Base-by-base conservation (phyloP, 2,113 vertebrate genomes). In the Pseudorasbora parva region DNA sequence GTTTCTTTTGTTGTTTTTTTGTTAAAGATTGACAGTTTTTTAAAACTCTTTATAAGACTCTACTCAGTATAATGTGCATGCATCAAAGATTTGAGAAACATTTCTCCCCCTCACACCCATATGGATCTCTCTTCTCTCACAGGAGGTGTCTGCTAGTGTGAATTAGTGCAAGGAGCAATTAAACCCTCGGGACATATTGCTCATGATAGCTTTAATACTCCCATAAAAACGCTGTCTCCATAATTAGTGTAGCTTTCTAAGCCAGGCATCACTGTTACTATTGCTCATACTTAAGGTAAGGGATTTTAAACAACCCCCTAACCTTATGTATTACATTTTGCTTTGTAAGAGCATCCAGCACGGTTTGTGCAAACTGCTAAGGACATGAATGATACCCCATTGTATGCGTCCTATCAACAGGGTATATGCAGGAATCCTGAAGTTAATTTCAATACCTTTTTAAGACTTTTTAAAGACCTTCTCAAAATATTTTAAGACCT, bases 131-230 rank as follows among this genome's bases (percentile, higher is more conserved):
- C 10, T 57, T 82, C 23, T 72, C 54, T 81, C 49, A 43, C 66
- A 71, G 41, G 59, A 64, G 62, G 43, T 30, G 66, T 25, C 30
- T 57, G 14, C 10, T 25, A 56, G 64, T 21, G 1, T 81, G n/a
- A 81, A 73, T 72, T 82, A 82, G 3, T 45, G 15, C 68, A 72
- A 25, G 33, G 25, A 57, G 23, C 66, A 72, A 59, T 71, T 71
- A 82, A 82, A 72, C 66, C 49, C 51, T 82, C 6, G 5, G 51
- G 49, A 72, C 33, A 45, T 72, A 72, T 27, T 72, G 51, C n/a
- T 37, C 62, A 69, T 69, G 21, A 84, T 56, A 43, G 73, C 21
- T 68, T 77, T 83, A 82, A 59, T 72, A 68, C 68, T 14, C 60
- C 66, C n/a, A 45, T 80, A 68, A 80, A 76, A 80, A 80, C 8